Evolutionary conservation across 2,888 invertebrate genomes (phyloP), one percentile per base, ranked within the genome.

Genomic region (Hydrotaea diabolus): DNA sequence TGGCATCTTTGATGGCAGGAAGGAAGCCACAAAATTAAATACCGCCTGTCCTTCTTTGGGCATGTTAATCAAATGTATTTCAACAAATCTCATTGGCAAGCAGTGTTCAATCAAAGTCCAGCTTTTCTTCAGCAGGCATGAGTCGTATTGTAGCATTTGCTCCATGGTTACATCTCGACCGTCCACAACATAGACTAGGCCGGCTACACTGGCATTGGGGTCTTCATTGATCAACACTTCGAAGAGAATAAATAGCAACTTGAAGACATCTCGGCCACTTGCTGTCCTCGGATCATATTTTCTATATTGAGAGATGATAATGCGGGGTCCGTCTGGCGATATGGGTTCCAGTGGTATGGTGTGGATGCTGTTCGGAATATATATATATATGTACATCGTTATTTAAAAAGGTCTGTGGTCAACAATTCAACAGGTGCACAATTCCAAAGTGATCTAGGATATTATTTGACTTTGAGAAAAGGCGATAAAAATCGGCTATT

Each of bases 1-100:
- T 0, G 89, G 87, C 75, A 89, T 39, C 31, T 89, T 88, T 1
- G 86, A 78, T 3, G 91, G 90, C 76, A 91, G 74, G 23, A 91
- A 88, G 0, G 88, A 86, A 19, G 88, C 88, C 13, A 89, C 89
- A 72, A 90, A 88, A 71, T 88, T 90, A 62, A 89, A 89, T 0
- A 88, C 79, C 0, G 85, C 86, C 80, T 87, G 87, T 0, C 89
- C 86, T 8, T 90, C 88, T 17, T 89, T 88, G 1, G 88, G 86
- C 87, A 91, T 87, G 53, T 91, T 91, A 31, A 91, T 88, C 75
- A 91, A 8, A 49, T 91, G 91, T 9, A 91, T 85, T 82, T 90
- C 90, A 0, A 53, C 75, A 13, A 91, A 88, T 5, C 87, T 85
- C 66, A 91, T 36, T 0, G 91, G 91, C 43, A 90, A 11, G n/a